Percentiles rank a stretch among this genome's conserved stretches.
Evolutionary conservation across 2,797 vertebrate species (phyloP).

Genomic region (Novumbra hubbsi): DNA sequence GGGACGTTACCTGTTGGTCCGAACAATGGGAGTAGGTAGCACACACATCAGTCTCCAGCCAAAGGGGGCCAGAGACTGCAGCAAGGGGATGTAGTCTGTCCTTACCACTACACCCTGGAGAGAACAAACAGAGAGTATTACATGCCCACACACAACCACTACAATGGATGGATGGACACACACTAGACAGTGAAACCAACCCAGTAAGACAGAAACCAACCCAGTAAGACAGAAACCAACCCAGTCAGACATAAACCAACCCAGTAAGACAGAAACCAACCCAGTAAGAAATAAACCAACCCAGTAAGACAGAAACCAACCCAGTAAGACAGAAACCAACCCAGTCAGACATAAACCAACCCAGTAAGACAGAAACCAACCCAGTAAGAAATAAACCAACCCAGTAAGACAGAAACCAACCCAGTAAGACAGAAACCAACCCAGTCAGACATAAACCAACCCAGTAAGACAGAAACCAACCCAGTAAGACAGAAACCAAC

Average conservation of each 20-base stretch:
- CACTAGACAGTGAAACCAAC: neutral
- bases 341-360: neutral
- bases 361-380: neutral
- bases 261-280: conserved; percentile 53
- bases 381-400: neutral
- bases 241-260: conserved; percentile 70
- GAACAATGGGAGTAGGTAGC: conserved; percentile 88
- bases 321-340: neutral
- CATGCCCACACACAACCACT: neutral
- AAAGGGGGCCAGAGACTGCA: conserved; percentile 88
- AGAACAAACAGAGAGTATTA: conserved; percentile 10
- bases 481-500: neutral
- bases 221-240: conserved; percentile 54
- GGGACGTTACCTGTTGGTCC: conserved; percentile 85
- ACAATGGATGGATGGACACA: neutral
- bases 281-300: neutral
- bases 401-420: neutral
- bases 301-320: neutral
- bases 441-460: neutral
- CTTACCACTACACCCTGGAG: conserved; percentile 86
- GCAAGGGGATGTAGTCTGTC: conserved; percentile 89
- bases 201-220: neutral
- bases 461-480: neutral
- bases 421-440: neutral
- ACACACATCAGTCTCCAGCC: conserved; percentile 96